Evolutionary conservation across 53 echinoderm and acorn worm genomes (phyloP).

Genomic region (Echinometra lucunter): DNA sequence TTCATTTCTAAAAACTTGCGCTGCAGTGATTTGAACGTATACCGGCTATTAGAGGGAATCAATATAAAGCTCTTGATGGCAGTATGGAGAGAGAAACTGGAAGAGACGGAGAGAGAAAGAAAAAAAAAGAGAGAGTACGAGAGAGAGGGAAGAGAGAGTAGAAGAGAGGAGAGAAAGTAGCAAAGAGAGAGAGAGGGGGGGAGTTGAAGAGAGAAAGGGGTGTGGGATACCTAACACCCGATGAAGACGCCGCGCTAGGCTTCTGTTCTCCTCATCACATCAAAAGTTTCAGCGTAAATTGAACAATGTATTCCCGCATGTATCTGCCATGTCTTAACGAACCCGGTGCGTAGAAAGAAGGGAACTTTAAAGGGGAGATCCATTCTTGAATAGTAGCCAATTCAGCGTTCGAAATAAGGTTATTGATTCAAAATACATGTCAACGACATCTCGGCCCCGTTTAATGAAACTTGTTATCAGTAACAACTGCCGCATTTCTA

Average conservation of each 20-base stretch:
- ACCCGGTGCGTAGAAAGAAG: background rate
- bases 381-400: background rate
- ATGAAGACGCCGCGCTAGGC: background rate
- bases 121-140: too few species aligned
- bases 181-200: too few species aligned
- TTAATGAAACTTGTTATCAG: too few species aligned
- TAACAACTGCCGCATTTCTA: too few species aligned
- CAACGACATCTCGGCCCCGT: too few species aligned
- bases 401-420: background rate
- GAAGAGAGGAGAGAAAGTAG: too few species aligned
- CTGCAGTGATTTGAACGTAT: background rate
- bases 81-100: too few species aligned
- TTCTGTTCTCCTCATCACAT: slow-evolving; percentile 21
- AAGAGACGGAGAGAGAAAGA: too few species aligned
- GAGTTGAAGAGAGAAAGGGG: background rate
- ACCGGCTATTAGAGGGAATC: background rate
- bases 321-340: background rate
- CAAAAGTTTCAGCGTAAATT: slow-evolving; percentile 38
- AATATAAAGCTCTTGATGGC: background rate
- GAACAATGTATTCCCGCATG: slow-evolving; percentile 34
- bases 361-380: background rate
- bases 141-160: background rate
- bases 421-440: too few species aligned
- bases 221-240: background rate
- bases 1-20: background rate